Evolutionary conservation across 2,888 invertebrate genomes (phyloP), one percentile per base, ranked within the genome.

Genomic region (Crepidodera aurea): DNA sequence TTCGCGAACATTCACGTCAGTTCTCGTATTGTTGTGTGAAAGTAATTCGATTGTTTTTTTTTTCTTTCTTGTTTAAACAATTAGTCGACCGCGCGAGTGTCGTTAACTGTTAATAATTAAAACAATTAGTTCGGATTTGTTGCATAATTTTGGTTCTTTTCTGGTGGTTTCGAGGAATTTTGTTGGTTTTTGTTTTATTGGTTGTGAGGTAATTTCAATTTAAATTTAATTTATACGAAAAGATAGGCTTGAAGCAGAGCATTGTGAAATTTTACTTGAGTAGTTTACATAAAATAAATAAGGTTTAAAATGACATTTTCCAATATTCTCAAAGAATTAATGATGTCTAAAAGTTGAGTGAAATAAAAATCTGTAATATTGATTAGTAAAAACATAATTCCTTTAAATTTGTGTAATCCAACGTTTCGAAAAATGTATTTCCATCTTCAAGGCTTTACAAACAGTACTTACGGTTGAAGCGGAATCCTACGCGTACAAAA

Each of bases 1-100:
- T 40, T 22, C 13, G 51, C 13, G 51, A 37, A 16, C 16, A 16
- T 39, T 37, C 13, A 13, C 5, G 37, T 1, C 7, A 32, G 32
- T 34, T 34, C 34, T 40, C 6, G n/a, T n/a, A 19, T 37, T 40
- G 32, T 57, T 48, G 34, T 48, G 56, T 39, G 48, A 57, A 57
- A 57, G 48, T 57, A 48, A 32, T 56, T 44, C 13, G 46, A 15
- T 40, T 44, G 44, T 44, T 44, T 15, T 44, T 22, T 13, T 37
- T 37, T 37, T 15, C 22, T 22, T 13, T 37, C 13, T 37, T 22
- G 22, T 22, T 22, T 42, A 42, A 42, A 39, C 12, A 39, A 42
- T 42, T 42, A 42, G 16, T 4, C 16, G 10, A 32, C 6, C 22
- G 22, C 22, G 22, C 22, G 22, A 22, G 22, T 8, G 42, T 39